Evolutionary conservation across 2,888 invertebrate genomes (phyloP).

Genomic region (Dicyrtoma fusca): DNA sequence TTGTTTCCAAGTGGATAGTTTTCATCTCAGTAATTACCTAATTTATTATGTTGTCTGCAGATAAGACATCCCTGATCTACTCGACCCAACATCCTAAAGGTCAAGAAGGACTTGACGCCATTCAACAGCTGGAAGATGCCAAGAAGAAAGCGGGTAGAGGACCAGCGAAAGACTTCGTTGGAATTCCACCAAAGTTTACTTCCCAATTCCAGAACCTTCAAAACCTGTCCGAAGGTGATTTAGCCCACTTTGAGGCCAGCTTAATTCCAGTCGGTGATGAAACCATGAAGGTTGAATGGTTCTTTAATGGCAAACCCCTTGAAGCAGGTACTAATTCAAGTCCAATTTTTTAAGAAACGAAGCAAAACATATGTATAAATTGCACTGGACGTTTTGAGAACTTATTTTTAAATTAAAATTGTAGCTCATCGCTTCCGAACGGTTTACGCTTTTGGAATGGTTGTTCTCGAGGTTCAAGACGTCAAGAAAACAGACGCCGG

Average conservation of each 20-base stretch:
- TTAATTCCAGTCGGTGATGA: slow-evolving; percentile 92
- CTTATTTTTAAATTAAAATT: background rate
- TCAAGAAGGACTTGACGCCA: slow-evolving; percentile 87
- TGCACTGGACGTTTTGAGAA: too few relatives aligned
- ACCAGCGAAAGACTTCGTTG: slow-evolving; percentile 73
- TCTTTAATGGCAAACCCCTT: slow-evolving; percentile 81
- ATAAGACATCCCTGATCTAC: slow-evolving; percentile 75
- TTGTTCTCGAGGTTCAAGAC: slow-evolving; percentile 92
- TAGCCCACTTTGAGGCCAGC: slow-evolving; percentile 96
- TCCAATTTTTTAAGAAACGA: background rate
- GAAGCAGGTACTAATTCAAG: slow-evolving; percentile 80
- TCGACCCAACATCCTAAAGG: slow-evolving; percentile 93
- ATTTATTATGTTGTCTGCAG: slow-evolving; percentile 44
- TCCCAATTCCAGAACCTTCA: slow-evolving; percentile 63
- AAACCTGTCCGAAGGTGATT: slow-evolving; percentile 64
- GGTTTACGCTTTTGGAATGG: slow-evolving; percentile 96
- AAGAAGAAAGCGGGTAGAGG: slow-evolving; percentile 70
- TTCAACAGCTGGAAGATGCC: slow-evolving; percentile 87
- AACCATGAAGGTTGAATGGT: slow-evolving; percentile 94
- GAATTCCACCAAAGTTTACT: slow-evolving; percentile 84
- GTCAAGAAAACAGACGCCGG: slow-evolving; percentile 92
- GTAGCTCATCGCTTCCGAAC: slow-evolving; percentile 80
- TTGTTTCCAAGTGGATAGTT: background rate
- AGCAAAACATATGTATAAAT: background rate
- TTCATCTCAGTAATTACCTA: background rate